These are phyloP conservation scores for Cryptus armator DNA, from an alignment of 2,888 invertebrate species.

Conservation along the genomic window DNA sequence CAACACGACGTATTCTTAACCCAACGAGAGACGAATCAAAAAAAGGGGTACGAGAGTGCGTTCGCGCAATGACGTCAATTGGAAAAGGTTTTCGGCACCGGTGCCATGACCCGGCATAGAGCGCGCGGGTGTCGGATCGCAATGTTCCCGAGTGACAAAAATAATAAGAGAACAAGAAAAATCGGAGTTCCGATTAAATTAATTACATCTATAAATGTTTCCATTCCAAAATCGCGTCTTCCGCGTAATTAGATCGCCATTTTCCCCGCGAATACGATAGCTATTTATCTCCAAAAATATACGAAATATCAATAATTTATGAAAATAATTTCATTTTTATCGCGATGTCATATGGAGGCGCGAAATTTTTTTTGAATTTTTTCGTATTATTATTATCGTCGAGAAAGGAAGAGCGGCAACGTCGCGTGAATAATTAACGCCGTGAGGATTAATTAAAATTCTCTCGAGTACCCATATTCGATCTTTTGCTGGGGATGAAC, in stretches of 20 bases:
- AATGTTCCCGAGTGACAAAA: not conserved
- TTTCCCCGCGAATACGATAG: too few relatives aligned
- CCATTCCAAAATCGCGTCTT: too few relatives aligned
- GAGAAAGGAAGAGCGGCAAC: not conserved
- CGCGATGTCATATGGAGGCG: too few relatives aligned
- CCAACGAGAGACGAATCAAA: slow-evolving; percentile 62
- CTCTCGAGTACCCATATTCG: not conserved
- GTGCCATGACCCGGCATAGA: slow-evolving; percentile 62
- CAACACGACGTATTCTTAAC: slow-evolving; percentile 81
- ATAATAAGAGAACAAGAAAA: not conserved
- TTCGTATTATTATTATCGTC: not conserved
- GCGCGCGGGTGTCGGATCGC: slow-evolving; percentile 22
- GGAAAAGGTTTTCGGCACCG: slow-evolving; percentile 82
- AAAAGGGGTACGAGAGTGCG: slow-evolving; percentile 58
- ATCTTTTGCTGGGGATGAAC: not conserved
- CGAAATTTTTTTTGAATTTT: too few relatives aligned
- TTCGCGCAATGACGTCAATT: slow-evolving; percentile 83
- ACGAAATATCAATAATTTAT: too few relatives aligned
- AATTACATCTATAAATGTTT: too few relatives aligned
- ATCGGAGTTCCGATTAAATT: not conserved
- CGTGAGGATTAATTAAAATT: slow-evolving; percentile 15
- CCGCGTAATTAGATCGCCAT: too few relatives aligned
- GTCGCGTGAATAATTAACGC: slow-evolving; percentile 2
- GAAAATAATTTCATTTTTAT: too few relatives aligned
- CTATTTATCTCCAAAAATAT: too few relatives aligned